phyloP scores from a whole-genome alignment of 2,888 invertebrate species.

The Aquatica leii region DNA sequence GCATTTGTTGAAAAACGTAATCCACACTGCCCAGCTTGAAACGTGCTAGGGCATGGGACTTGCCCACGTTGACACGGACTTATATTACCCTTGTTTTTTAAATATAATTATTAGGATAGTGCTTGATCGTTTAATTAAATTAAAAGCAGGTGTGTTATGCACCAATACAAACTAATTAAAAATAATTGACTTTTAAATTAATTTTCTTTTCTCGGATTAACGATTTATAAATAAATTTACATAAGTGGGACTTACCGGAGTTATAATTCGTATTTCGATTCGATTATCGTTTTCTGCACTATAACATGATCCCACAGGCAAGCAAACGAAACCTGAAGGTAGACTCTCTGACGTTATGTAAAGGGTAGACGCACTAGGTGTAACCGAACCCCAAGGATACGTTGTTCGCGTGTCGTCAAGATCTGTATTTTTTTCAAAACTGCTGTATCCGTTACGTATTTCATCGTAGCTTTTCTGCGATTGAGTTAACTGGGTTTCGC shows the following conservation, averaged over 20 bases:
- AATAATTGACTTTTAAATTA: no score
- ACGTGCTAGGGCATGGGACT: slow-evolving; percentile 49
- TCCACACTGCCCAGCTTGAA: slow-evolving; percentile 58
- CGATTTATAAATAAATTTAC: no score
- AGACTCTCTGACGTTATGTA: not conserved
- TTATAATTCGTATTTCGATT: slow-evolving; percentile 52
- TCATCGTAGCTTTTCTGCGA: not conserved
- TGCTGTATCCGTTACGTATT: slow-evolving; percentile 4
- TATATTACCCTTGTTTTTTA: slow-evolving; percentile 12
- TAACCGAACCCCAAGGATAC: not conserved
- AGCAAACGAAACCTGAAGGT: slow-evolving; percentile 46
- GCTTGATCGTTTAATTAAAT: no score
- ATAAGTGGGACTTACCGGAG: slow-evolving; percentile 45
- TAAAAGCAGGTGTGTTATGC: no score
- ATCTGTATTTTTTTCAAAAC: slow-evolving; percentile 1
- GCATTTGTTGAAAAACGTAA: slow-evolving; percentile 58
- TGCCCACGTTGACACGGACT: slow-evolving; percentile 48
- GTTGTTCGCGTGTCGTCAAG: not conserved
- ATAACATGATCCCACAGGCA: slow-evolving; percentile 49
- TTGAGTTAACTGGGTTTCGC: not conserved
- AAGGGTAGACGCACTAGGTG: not conserved
- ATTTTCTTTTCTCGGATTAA: no score
- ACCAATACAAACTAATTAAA: no score
- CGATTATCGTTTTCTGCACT: slow-evolving; percentile 38
- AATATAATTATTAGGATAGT: slow-evolving; percentile 3